Conservation (phyloP, 2,113 vertebrate genomes). For the Brachypteracias leptosomus region DNA sequence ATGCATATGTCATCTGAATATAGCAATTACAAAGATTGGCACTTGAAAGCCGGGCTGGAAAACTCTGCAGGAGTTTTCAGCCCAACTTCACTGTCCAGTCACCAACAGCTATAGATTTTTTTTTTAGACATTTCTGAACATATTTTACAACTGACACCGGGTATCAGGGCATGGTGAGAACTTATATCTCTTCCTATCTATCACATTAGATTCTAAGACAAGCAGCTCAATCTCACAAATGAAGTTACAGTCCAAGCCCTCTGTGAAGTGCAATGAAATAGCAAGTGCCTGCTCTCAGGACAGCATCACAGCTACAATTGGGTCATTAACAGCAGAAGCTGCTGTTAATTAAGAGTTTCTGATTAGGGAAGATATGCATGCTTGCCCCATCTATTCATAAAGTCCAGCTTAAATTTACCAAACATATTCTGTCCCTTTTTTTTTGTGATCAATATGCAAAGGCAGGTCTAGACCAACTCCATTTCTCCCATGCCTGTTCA, state of each 20-base stretch:
- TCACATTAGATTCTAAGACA: too few relatives aligned
- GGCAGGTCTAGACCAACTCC: background rate
- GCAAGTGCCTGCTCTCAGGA: background rate
- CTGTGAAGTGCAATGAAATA: background rate
- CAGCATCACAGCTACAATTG: background rate
- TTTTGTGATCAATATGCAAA: background rate
- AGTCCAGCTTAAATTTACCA: background rate
- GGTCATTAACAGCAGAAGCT: background rate
- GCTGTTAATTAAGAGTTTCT: background rate
- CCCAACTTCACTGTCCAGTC: background rate
- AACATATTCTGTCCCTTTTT: background rate
- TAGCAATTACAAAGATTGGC: background rate
- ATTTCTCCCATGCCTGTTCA: background rate
- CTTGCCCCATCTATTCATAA: background rate
- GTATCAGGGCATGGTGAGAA: background rate
- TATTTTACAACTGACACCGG: background rate
- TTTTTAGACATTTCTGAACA: background rate
- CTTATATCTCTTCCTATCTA: background rate
- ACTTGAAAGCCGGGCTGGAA: background rate
- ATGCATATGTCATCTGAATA: background rate
- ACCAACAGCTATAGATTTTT: background rate
- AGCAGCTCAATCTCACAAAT: background rate
- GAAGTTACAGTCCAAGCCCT: background rate
- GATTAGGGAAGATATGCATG: background rate
- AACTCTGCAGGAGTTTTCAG: background rate